phyloP scores from a whole-genome alignment of 1,140 invertebrate genomes.

The Pemphigus obesinymphae region DNA sequence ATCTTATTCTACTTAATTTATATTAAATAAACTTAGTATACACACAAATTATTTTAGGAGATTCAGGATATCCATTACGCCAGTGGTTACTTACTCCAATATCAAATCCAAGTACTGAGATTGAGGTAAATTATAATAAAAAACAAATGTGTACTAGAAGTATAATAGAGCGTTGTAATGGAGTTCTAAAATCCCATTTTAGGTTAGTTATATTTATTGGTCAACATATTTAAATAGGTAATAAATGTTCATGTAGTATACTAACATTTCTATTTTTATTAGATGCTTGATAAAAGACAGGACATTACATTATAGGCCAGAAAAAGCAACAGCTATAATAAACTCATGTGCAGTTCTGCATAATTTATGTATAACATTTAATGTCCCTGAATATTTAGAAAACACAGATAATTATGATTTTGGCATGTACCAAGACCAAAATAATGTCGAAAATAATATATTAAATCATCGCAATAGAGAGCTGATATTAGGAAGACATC shows the following conservation, averaged over 20 bases:
- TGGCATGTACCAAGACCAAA: not conserved
- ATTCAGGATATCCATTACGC: slow-evolving; percentile 39
- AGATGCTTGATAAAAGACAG: not conserved
- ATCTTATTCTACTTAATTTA: not conserved
- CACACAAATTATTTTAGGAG: slow-evolving; percentile 42
- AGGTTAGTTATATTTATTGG: not conserved
- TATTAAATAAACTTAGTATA: too few relatives aligned
- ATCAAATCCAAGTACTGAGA: not conserved
- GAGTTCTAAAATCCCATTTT: not conserved
- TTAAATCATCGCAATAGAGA: not conserved
- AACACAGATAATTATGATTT: not conserved
- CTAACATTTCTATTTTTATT: not conserved
- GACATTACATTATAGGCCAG: not conserved
- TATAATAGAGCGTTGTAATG: slow-evolving; percentile 48
- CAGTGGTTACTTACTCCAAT: slow-evolving; percentile 32
- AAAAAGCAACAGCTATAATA: not conserved
- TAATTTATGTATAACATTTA: not conserved
- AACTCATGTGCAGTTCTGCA: not conserved
- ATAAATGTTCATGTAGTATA: too few relatives aligned
- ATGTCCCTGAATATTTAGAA: not conserved
- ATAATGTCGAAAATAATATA: too few relatives aligned
- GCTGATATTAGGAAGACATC: not conserved
- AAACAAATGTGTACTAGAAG: slow-evolving; percentile 48
- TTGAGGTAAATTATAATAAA: slow-evolving; percentile 43
- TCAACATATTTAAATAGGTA: not conserved